Evolutionary conservation across 1,140 invertebrate genomes (phyloP), one percentile per base, ranked within the genome.

Genomic region (Drosophila funebris): DNA sequence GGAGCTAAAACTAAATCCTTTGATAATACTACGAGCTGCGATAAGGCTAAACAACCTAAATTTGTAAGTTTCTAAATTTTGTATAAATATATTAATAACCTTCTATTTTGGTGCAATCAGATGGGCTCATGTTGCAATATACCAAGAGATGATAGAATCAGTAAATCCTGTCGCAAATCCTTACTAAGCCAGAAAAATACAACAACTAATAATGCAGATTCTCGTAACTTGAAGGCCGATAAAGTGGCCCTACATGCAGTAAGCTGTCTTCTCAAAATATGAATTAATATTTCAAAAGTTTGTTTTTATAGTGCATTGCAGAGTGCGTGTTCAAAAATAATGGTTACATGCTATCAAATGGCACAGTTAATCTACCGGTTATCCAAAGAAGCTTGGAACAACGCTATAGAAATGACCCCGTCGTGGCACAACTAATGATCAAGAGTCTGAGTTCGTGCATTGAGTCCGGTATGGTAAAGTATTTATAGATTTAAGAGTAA

Each of bases 201-300:
- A 1, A 73, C 52, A 0, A 50, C 60, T 4, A 75, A 62, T 24
- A 80, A 67, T 53, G 41, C 27, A 0, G 50, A 66, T 3, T 8
- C 53, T 0, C 37, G 48, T 0, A 81, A 81, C 66, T 61, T 81
- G 0, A 76, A 69, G 27, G 18, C 41, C 5, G 74, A 83, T 37
- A 83, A 83, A 20, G 75, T 83, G 1, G 79, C 75, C 0, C n/a
- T 83, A 3, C 71, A 83, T 64, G 79, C 79, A 9, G 79, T 78
- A 24, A 64, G 57, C 46, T 22, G n/a, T 9, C 8, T 3, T 13
- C 1, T 18, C 3, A 8, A 14, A 14, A 11, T 8, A 3, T 37
- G 4, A 6, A 27, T 6, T 9, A 39, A 6, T 4, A 20, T 9
- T 7, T 20, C 0, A 36, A 0, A 33, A 36, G 2, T 41, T 20